Evolutionary conservation across 2,797 vertebrate genomes (phyloP), one percentile per base, ranked within the genome.

Genomic region (Scomberomorus guttatus): DNA sequence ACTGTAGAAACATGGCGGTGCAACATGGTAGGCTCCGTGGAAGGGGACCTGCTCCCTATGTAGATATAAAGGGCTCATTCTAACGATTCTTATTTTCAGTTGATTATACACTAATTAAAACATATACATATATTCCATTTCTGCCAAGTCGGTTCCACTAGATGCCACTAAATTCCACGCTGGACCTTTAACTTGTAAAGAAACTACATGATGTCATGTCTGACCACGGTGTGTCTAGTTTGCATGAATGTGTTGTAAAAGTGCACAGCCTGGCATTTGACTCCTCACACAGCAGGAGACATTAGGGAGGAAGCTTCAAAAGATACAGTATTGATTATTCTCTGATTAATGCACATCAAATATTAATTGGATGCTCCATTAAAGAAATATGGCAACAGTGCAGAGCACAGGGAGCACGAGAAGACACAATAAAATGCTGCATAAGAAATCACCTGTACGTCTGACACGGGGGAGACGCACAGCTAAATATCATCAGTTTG

Each of bases 281-380:
- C 42, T 62, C 54, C 14, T 62, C 20, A 62, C 39, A 32, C 54
- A 73, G 37, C 57, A 67, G 58, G 50, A 76, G 57, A 56, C 77
- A 73, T 69, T 13, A 65, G 17, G 56, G 3, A 37, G 22, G 70
- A 77, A 73, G 68, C 58, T 67, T 75, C 63, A 83, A 52, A 77
- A 68, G 67, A 69, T 56, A 18, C 8, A 24, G 51, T 61, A 91
- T 86, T 74, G 85, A 93, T 91, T 75, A 75, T 76, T 67, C 18
- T 8, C 34, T n/a, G 57, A 85, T 87, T 83, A 91, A 86, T 52
- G 50, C 68, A 75, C 79, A 90, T 92, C 27, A 92, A 91, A 89
- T 88, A 92, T 93, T 89, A 5, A 93, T 78, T 24, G 12, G 66
- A 72, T 63, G 65, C 59, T 83, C 81, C 80, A 81, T 87, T 91